Base-by-base conservation (phyloP, 2,113 vertebrate genomes). In the Pycnonotus jocosus region DNA sequence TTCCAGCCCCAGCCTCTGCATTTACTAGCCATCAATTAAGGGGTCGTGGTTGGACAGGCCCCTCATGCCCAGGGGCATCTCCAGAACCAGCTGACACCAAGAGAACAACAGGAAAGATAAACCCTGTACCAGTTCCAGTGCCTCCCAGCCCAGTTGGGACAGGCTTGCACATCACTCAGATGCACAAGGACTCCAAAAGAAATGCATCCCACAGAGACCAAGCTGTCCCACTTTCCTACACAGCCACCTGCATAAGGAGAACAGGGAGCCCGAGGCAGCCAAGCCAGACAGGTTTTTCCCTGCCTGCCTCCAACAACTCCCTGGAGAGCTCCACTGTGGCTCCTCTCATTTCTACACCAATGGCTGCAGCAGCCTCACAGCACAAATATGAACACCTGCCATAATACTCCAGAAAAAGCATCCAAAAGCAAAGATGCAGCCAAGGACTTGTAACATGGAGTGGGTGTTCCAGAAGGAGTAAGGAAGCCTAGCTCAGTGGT, bases 391-490 rank as follows among this genome's bases (percentile, higher is more conserved):
- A 56, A 66, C 19, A 65, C 10, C 31, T 53, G 25, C 18, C 15
- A 6, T 33, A 78, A 81, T 6, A 58, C 3, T 22, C 31, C 54
- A 58, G 38, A n/a, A 60, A 88, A 77, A n/a, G 15, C 58, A 74
- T 15, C 25, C 31, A 57, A 65, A 80, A 82, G 28, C 53, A 89
- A 90, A 82, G 57, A 50, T 45, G 28, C 20, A 72, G 45, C 44
- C 61, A 38, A 54, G 64, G 37, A 69, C 53, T 81, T 1, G 0
- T 16, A 50, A 25, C 15, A n/a, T 0, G 2, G 38, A 38, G 8
- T 45, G 19, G 18, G 9, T 58, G 30, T 15, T 88, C 27, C 60
- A 44, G 24, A 10, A 30, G 27, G 9, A 35, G 10, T 10, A 72
- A 65, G 42, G 50, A 89, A 76, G 54, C 20, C 74, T 44, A 20